Conservation (phyloP, 2,113 vertebrate species). For the Alexandromys fortis region DNA sequence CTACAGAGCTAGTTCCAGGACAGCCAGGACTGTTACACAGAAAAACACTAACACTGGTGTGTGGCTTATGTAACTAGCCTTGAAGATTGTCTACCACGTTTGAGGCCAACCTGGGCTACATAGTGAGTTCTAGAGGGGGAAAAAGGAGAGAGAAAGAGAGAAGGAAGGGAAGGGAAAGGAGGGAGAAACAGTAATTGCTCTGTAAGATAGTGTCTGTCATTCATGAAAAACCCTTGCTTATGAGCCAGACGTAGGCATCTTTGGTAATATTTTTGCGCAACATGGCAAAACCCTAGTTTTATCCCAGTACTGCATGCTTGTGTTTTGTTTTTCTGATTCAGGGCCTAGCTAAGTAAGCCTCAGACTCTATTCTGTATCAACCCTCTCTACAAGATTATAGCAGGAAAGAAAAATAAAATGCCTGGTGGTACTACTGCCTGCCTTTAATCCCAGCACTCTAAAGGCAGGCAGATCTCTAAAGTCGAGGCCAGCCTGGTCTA, state of each 20-base stretch:
- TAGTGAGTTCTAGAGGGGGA: not conserved
- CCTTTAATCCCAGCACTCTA: no score
- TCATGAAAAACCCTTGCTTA: not conserved
- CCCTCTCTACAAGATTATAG: not conserved
- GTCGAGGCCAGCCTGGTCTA: not conserved
- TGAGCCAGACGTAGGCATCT: no score
- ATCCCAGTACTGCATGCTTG: not conserved
- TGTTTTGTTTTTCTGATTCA: not conserved
- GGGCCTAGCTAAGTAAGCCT: not conserved
- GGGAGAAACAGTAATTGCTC: no score
- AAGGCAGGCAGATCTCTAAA: no score
- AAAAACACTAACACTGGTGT: not conserved
- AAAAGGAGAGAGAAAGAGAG: no score
- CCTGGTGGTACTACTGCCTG: no score
- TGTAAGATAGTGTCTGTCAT: not conserved
- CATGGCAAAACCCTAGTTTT: not conserved
- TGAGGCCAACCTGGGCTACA: not conserved
- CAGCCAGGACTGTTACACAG: not conserved
- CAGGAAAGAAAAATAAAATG: not conserved
- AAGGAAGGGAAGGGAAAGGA: no score
- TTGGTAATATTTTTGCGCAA: not conserved
- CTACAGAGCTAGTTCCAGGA: not conserved
- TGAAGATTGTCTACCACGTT: not conserved
- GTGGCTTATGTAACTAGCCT: not conserved
- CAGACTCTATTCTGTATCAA: not conserved